These are phyloP conservation scores for Pipistrellus pipistrellus DNA, from an alignment of 2,797 vertebrate genomes.

Conservation along the genomic window DNA sequence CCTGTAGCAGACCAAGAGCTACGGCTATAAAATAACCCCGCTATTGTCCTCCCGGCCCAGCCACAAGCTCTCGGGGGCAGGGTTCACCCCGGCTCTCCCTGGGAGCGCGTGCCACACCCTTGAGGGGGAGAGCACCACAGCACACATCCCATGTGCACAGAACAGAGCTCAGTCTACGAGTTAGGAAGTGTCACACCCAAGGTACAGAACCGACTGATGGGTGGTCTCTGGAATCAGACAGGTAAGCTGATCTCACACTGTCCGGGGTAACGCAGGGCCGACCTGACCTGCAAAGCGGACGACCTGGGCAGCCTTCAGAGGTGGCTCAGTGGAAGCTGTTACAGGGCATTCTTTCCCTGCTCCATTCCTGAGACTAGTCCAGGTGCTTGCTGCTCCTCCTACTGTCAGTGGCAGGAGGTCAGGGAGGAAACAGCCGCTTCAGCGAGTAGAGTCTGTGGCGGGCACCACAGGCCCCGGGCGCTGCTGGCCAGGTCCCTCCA, in stretches of 20 bases:
- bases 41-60: not conserved
- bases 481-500: not conserved
- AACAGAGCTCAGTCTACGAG: not conserved
- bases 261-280: fast-evolving
- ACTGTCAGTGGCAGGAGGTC: not conserved
- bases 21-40: not conserved
- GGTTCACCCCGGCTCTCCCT: not conserved
- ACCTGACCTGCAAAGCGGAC: not conserved
- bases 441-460: too few relatives aligned
- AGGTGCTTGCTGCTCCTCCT: not conserved
- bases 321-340: not conserved
- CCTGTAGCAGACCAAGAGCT: not conserved
- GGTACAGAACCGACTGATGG: not conserved
- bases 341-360: not conserved
- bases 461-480: not conserved
- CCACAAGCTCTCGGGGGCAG: not conserved
- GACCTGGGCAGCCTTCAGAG: not conserved
- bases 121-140: not conserved
- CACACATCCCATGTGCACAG: not conserved
- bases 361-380: not conserved
- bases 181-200: not conserved
- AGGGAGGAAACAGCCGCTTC: not conserved
- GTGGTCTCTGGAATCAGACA: not conserved
- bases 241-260: not conserved
- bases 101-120: not conserved